Percentiles rank a stretch among this genome's conserved stretches.
phyloP scores from a whole-genome alignment of 2,888 invertebrate species.

The Hirtodrosophila trivittata region DNA sequence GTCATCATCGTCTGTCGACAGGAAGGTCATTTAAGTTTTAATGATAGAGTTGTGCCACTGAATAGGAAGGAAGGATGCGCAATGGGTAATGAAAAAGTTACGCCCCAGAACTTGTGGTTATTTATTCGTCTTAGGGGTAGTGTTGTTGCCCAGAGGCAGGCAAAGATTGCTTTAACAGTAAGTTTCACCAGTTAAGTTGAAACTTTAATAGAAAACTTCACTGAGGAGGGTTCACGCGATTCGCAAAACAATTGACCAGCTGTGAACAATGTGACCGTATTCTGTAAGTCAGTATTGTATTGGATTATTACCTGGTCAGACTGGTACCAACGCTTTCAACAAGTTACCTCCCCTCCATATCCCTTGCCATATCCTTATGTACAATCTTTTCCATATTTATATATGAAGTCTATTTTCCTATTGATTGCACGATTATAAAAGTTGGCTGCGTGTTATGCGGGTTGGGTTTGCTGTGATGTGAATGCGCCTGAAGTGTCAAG shows the following conservation, averaged over 20 bases:
- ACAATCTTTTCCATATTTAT: neutral
- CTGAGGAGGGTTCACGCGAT: too few species aligned
- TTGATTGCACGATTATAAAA: conserved; percentile 40
- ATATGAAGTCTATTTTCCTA: conserved; percentile 27
- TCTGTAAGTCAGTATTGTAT: too few species aligned
- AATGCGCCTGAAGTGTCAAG: conserved; percentile 33
- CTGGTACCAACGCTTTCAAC: too few species aligned
- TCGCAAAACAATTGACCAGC: too few species aligned
- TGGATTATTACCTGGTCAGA: too few species aligned
- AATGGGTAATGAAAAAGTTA: conserved; percentile 60
- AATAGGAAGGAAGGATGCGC: conserved; percentile 53
- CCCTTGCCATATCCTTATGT: neutral
- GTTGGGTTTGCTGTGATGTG: conserved; percentile 46
- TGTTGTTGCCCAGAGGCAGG: conserved; percentile 11
- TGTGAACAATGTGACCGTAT: too few species aligned
- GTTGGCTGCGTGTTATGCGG: conserved; percentile 29
- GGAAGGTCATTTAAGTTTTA: conserved; percentile 79
- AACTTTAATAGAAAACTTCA: conserved; percentile 25
- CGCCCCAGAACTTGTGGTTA: conserved; percentile 40
- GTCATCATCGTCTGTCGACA: conserved; percentile 56
- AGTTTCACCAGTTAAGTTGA: conserved; percentile 20
- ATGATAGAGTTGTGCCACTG: conserved; percentile 69
- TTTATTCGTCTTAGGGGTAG: conserved; percentile 29
- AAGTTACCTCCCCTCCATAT: too few species aligned
- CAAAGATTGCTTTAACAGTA: conserved; percentile 50